These are phyloP conservation scores for Diadophis punctatus DNA, from an alignment of 2,113 vertebrate genomes.

Conservation along the genomic window DNA sequence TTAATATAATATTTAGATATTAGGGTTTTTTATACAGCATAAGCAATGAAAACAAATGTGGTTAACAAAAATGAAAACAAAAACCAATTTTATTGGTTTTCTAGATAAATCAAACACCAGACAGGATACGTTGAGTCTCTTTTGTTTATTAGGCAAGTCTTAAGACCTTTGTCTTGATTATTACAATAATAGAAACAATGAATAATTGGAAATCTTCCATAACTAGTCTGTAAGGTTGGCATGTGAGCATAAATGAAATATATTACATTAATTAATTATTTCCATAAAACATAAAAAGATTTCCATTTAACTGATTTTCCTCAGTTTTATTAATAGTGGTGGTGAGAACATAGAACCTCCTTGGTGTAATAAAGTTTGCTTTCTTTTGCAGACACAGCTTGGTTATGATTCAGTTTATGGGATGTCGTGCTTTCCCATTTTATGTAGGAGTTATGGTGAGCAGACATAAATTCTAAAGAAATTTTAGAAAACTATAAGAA, in stretches of 20 bases:
- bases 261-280: not conserved
- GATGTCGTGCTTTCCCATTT: not conserved
- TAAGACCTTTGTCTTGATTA: constrained; percentile 35
- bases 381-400: not conserved
- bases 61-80: constrained; percentile 15
- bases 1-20: not conserved
- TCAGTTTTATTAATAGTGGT: not conserved
- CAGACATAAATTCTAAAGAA: not conserved
- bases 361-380: not conserved
- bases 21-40: constrained; percentile 5
- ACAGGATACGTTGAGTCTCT: constrained; percentile 19
- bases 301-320: not conserved
- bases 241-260: not conserved
- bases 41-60: constrained; percentile 20
- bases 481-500: not conserved
- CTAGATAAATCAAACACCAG: constrained; percentile 47
- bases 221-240: constrained; percentile 14
- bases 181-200: constrained; percentile 45
- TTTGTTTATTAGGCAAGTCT: constrained; percentile 39
- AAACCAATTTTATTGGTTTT: not conserved
- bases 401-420: not conserved
- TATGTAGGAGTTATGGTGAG: not conserved
- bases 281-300: not conserved
- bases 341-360: not conserved
- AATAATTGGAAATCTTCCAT: constrained; percentile 44